These are phyloP conservation scores for Leucophenga maculata DNA, from an alignment of 2,888 invertebrate species.

Conservation along the genomic window DNA sequence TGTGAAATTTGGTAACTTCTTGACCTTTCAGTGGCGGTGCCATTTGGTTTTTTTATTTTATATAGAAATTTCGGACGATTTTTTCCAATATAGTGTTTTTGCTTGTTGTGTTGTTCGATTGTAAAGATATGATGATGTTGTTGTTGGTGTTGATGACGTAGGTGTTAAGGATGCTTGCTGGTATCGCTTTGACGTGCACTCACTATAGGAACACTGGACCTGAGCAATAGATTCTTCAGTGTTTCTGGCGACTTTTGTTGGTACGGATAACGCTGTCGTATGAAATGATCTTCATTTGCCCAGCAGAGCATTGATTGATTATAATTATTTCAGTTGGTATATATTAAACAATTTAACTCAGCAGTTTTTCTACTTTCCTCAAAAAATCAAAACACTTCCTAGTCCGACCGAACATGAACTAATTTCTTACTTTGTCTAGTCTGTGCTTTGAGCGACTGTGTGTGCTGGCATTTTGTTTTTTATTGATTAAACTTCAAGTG, in stretches of 20 bases:
- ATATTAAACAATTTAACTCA: not conserved
- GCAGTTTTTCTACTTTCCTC: no score
- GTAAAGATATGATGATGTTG: no score
- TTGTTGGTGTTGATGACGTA: not conserved
- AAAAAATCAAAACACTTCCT: no score
- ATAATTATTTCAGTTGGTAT: slow-evolving; percentile 16
- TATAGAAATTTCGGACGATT: not conserved
- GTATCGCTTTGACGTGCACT: slow-evolving; percentile 49
- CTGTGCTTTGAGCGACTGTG: not conserved
- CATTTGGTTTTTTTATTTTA: slow-evolving; percentile 40
- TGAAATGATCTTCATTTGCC: slow-evolving; percentile 65
- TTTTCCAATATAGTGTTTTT: not conserved
- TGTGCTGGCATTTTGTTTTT: not conserved
- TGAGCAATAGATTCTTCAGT: slow-evolving; percentile 65
- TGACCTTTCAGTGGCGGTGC: slow-evolving; percentile 53
- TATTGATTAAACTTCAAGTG: slow-evolving; percentile 57
- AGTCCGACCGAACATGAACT: not conserved
- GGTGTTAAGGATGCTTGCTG: not conserved
- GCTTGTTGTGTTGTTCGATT: no score
- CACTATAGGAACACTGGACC: slow-evolving; percentile 71
- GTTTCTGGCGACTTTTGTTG: slow-evolving; percentile 63
- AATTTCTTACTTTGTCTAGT: not conserved
- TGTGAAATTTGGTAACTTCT: slow-evolving; percentile 56
- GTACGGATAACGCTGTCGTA: slow-evolving; percentile 66
- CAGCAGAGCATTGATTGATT: slow-evolving; percentile 66